Evolutionary conservation across 2,113 vertebrate genomes (phyloP).

Genomic region (Centrocercus urophasianus): DNA sequence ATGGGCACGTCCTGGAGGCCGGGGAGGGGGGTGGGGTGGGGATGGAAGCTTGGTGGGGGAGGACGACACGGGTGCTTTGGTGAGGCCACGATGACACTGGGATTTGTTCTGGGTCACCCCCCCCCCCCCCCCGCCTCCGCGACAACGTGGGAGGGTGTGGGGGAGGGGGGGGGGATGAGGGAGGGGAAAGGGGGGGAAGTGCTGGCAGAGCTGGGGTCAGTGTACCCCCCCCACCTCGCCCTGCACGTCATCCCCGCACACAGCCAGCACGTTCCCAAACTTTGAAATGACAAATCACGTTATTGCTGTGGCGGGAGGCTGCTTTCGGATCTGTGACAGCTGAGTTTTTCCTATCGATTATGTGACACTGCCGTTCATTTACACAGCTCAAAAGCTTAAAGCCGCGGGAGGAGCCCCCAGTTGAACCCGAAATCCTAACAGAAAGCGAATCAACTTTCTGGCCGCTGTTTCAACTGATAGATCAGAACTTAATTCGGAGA

Average conservation of each 20-base stretch:
- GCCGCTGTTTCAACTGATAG: constrained; percentile 58
- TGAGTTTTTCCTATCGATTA: constrained; percentile 89
- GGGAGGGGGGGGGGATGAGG: background rate
- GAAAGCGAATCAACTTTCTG: constrained; percentile 68
- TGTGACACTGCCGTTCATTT: constrained; percentile 87
- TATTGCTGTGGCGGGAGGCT: constrained; percentile 77
- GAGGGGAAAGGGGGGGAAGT: background rate
- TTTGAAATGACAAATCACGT: constrained; percentile 79
- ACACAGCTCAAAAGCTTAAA: constrained; percentile 66
- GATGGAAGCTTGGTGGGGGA: too few species aligned
- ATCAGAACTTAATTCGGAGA: constrained; percentile 64
- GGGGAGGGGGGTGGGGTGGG: background rate
- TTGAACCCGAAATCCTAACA: constrained; percentile 55
- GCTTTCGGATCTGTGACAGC: constrained; percentile 86
- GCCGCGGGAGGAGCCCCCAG: constrained; percentile 57
- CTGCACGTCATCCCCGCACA: background rate
- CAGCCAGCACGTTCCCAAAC: constrained; percentile 67
- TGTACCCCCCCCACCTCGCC: background rate
- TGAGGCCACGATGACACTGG: constrained; percentile 50
- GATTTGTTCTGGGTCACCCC: constrained; percentile 55
- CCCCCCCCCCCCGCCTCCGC: constrained; percentile 1
- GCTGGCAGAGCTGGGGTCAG: background rate
- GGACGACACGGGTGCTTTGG: constrained; percentile 19
- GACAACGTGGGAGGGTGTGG: too few species aligned
- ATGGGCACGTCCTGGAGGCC: constrained; percentile 61